These are phyloP conservation scores for Cottus gobio DNA, from an alignment of 2,113 vertebrate species.

Conservation along the genomic window DNA sequence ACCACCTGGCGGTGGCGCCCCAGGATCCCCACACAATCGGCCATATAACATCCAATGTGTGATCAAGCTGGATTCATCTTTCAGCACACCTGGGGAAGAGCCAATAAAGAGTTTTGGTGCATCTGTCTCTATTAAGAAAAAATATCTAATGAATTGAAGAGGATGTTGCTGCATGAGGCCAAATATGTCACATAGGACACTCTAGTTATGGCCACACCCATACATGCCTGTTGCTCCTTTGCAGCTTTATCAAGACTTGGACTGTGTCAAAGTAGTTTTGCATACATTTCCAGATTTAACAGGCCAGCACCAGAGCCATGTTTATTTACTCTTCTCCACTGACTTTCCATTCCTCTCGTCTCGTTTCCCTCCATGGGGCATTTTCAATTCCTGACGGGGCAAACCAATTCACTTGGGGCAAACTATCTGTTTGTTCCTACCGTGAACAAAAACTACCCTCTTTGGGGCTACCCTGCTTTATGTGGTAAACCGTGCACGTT, in stretches of 20 bases:
- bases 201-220: background rate
- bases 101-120: background rate
- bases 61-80: background rate
- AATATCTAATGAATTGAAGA: background rate
- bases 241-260: slow-evolving; percentile 6
- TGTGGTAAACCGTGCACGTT: slow-evolving; percentile 4
- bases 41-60: background rate
- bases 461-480: background rate
- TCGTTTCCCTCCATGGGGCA: slow-evolving; percentile 32
- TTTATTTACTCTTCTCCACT: slow-evolving; percentile 58
- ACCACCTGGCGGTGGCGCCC: too few species aligned
- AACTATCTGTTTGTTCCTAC: slow-evolving; percentile 16
- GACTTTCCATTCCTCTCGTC: slow-evolving; percentile 51
- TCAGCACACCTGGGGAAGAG: background rate
- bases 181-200: background rate
- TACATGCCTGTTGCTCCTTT: background rate
- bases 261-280: slow-evolving; percentile 34
- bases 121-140: background rate
- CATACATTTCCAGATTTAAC: slow-evolving; percentile 49
- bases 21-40: too few species aligned
- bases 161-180: background rate
- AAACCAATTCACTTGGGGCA: slow-evolving; percentile 3
- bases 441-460: slow-evolving; percentile 12
- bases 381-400: slow-evolving; percentile 37
- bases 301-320: background rate